Percentiles rank a stretch among this genome's conserved stretches.
phyloP scores from a whole-genome alignment of 2,113 vertebrate genomes.

The Eudyptes chrysolophus region DNA sequence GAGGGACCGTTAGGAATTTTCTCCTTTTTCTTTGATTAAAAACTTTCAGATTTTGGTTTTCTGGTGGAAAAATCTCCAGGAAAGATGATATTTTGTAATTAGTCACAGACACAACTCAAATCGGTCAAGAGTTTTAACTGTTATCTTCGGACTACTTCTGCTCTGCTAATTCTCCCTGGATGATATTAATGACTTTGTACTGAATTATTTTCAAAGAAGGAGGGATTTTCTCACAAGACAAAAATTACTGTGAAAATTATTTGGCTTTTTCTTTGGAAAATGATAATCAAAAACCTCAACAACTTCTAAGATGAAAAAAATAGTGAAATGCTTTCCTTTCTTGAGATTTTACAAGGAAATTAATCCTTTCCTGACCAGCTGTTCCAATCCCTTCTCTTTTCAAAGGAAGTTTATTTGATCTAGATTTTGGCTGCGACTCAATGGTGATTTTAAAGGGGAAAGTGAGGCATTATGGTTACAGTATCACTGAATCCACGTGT shows the following conservation, averaged over 20 bases:
- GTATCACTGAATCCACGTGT: background rate
- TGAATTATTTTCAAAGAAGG: background rate
- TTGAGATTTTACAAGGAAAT: constrained; percentile 49
- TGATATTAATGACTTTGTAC: background rate
- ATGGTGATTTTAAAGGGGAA: constrained; percentile 6
- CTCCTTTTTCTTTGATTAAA: background rate
- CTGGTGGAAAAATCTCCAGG: background rate
- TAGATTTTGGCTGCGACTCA: background rate
- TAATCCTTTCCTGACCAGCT: constrained; percentile 16
- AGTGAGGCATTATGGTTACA: background rate
- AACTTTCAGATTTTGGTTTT: background rate
- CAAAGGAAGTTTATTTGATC: constrained; percentile 22
- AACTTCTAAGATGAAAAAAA: background rate
- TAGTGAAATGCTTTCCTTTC: constrained; percentile 16
- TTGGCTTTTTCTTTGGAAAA: background rate
- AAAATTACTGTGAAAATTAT: background rate
- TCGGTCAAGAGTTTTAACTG: background rate
- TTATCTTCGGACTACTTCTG: background rate
- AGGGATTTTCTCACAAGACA: background rate
- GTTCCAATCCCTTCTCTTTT: background rate
- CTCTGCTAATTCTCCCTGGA: background rate
- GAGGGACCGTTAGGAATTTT: background rate
- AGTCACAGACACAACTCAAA: background rate
- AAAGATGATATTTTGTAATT: background rate
- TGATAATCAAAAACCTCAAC: background rate